Percentiles rank a stretch among this genome's conserved stretches.
These are phyloP conservation scores for Manis javanica DNA, from an alignment of 2,797 vertebrate genomes.

Conservation along the genomic window DNA sequence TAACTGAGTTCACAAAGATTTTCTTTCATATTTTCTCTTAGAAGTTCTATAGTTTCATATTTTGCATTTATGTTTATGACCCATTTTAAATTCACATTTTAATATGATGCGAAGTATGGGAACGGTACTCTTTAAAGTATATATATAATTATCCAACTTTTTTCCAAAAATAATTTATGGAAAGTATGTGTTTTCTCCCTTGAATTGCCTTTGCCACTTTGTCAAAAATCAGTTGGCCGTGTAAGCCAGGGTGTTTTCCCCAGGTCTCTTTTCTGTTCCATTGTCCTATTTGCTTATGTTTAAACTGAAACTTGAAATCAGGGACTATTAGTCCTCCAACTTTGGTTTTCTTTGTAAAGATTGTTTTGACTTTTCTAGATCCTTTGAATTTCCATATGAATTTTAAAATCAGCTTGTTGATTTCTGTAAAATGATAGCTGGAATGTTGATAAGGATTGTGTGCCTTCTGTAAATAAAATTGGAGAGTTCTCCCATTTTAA, in stretches of 20 bases:
- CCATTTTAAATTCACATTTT: not conserved
- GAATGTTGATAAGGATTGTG: not conserved
- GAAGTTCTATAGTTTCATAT: not conserved
- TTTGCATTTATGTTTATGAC: not conserved
- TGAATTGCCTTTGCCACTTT: not conserved
- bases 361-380: not conserved
- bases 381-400: not conserved
- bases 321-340: not conserved
- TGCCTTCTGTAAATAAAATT: not conserved
- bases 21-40: not conserved
- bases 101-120: not conserved
- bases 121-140: not conserved
- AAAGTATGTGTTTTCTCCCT: not conserved
- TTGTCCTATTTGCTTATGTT: not conserved
- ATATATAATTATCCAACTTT: not conserved
- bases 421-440: not conserved
- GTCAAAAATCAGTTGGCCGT: not conserved
- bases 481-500: not conserved
- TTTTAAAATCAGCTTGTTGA: not conserved
- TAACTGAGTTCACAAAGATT: not conserved
- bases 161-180: not conserved
- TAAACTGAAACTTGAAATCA: not conserved
- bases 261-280: not conserved
- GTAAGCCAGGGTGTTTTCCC: not conserved
- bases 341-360: not conserved